Percentiles rank a stretch among this genome's conserved stretches.
phyloP scores from a whole-genome alignment of 1,140 invertebrate species.

The Heterodera carotae region DNA sequence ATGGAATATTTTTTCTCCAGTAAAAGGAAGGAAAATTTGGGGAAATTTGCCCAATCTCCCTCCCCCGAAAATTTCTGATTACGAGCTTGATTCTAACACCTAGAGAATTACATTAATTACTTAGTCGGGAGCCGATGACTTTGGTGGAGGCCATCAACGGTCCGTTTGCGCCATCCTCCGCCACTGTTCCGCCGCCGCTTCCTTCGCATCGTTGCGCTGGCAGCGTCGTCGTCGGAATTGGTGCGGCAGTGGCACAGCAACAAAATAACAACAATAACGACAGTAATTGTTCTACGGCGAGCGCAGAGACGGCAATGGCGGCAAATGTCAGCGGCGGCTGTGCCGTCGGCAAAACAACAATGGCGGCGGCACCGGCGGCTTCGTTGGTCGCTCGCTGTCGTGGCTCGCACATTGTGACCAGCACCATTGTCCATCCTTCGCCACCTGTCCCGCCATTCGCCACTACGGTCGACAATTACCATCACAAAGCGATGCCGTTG shows the following conservation, averaged over 20 bases:
- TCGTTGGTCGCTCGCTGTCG: neutral
- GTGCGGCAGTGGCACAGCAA: constrained; percentile 9
- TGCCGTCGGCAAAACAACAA: neutral
- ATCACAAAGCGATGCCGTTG: too few relatives aligned
- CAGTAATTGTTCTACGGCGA: too few relatives aligned
- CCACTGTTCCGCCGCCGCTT: constrained; percentile 1
- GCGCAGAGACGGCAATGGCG: constrained; percentile 10
- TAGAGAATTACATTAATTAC: too few relatives aligned
- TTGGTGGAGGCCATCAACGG: constrained; percentile 98
- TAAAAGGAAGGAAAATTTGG: too few relatives aligned
- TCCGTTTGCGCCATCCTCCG: constrained; percentile 67
- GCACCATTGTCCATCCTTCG: neutral
- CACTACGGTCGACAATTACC: neutral
- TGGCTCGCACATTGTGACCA: constrained; percentile 10
- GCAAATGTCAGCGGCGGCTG: neutral
- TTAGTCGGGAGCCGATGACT: constrained; percentile 88
- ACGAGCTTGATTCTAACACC: too few relatives aligned
- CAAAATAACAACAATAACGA: constrained; percentile 1
- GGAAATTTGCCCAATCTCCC: too few relatives aligned
- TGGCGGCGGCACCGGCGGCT: neutral
- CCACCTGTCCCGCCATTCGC: neutral
- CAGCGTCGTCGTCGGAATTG: neutral
- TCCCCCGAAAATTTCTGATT: too few relatives aligned
- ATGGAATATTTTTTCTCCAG: too few relatives aligned
- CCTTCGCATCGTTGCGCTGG: too few relatives aligned